These are phyloP conservation scores for Panulirus ornatus DNA, from an alignment of 1,140 invertebrate genomes.

Conservation along the genomic window DNA sequence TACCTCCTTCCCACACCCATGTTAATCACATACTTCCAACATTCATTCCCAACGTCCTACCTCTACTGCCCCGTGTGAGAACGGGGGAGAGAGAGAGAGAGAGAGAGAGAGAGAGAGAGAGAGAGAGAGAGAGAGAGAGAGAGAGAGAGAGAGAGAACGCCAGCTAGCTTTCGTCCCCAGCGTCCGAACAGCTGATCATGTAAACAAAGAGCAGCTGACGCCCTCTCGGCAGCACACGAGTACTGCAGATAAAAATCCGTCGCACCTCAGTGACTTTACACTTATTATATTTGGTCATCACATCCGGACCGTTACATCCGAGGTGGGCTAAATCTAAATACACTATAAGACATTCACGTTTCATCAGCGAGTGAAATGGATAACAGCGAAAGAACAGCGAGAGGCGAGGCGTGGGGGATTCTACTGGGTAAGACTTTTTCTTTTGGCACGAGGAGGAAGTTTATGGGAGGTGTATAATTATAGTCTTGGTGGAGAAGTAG, in stretches of 20 bases:
- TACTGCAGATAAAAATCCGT: background rate
- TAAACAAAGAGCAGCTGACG: slow-evolving; percentile 44
- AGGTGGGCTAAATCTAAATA: no score
- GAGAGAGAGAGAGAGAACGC: background rate
- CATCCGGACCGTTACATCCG: no score
- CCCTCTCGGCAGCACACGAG: background rate
- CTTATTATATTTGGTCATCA: no score
- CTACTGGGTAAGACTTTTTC: no score
- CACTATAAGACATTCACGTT: no score
- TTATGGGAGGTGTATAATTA: no score
- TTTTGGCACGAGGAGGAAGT: no score
- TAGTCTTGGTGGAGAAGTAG: no score
- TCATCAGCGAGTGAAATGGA: no score
- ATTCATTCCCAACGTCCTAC: background rate
- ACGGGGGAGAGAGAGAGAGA: background rate
- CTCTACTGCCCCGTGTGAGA: background rate
- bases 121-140: background rate
- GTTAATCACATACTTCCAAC: background rate
- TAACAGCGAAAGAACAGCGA: no score
- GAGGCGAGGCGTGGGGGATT: no score
- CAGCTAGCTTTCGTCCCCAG: background rate
- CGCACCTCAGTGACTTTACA: background rate
- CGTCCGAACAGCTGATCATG: background rate
- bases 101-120: no score
- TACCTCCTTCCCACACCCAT: background rate